These are phyloP conservation scores for Heterocephalus glaber DNA, from an alignment of 2,113 vertebrate genomes.

Conservation along the genomic window DNA sequence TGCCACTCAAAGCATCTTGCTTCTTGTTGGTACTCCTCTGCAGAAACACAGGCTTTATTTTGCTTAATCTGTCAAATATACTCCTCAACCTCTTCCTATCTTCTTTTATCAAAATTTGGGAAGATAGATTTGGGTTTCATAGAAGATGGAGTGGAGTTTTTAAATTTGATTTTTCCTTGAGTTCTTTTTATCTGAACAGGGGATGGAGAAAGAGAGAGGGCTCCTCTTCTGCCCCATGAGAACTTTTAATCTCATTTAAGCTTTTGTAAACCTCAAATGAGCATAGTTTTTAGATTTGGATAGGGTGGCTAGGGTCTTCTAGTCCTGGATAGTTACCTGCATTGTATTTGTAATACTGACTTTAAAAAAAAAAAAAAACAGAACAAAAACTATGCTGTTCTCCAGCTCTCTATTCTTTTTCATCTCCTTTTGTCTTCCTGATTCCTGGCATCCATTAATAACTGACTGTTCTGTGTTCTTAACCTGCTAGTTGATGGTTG, in stretches of 20 bases:
- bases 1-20: fast-evolving
- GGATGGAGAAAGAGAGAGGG: not conserved
- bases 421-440: too few relatives aligned
- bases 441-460: not conserved
- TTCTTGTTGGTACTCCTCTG: not conserved
- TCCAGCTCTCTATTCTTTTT: not conserved
- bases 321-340: not conserved
- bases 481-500: fast-evolving
- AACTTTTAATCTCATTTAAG: not conserved
- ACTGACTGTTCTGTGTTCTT: not conserved
- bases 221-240: not conserved
- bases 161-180: not conserved
- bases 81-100: not conserved
- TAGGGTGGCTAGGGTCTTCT: not conserved
- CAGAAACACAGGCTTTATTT: not conserved
- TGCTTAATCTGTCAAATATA: fast-evolving
- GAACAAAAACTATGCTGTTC: not conserved
- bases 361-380: too few relatives aligned
- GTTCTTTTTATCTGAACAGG: not conserved
- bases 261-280: not conserved
- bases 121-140: not conserved
- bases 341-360: fast-evolving
- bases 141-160: not conserved
- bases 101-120: not conserved
- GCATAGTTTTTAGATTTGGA: not conserved